Evolutionary conservation across 2,888 invertebrate genomes (phyloP), one percentile per base, ranked within the genome.

Genomic region (Xiphydria camelus): DNA sequence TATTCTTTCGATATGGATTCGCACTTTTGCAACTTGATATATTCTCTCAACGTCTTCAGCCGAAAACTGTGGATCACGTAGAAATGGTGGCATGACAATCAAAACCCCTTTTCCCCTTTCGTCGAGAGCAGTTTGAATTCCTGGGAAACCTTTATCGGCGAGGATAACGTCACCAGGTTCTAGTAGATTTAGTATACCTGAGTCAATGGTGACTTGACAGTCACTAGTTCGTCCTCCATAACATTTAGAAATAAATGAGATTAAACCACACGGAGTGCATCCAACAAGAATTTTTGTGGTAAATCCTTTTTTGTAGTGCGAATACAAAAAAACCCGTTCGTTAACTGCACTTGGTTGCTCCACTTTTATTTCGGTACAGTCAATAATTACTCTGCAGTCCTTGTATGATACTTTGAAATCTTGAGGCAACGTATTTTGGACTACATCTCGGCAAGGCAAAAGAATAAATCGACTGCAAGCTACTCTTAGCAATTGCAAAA

Each of bases 71-170:
- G 7, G 10, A 1, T 21, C 7, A 6, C 26, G n/a, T 1, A 42
- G 15, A 34, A 55, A 51, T 9, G 53, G 55, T 14, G 51, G 53
- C 49, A 55, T 49, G 0, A 53, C 53, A 17, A 53, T 6, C 10
- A 53, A 6, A 4, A 43, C 31, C n/a, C 33, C 33, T 47, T 43
- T 32, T 0, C 49, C 52, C 18, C n/a, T 29, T 14, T 44, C 41
- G 35, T 53, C 41, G 1, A 47, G 4, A 4, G 18, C 14, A 1
- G 25, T 33, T 45, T 45, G 15, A 9, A 57, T 46, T 18, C 32
- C 45, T 6, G 55, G 57, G 23, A 55, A 55, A 6, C 53, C 57
- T 41, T 57, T 53, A 22, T 55, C 55, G 2, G 54, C 58, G 4
- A 57, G 20, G 2, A 54, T 47, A 0, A 46, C 9, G 23, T 56